Base-by-base conservation (phyloP, 2,888 invertebrate genomes). In the Gnatocerus cornutus region DNA sequence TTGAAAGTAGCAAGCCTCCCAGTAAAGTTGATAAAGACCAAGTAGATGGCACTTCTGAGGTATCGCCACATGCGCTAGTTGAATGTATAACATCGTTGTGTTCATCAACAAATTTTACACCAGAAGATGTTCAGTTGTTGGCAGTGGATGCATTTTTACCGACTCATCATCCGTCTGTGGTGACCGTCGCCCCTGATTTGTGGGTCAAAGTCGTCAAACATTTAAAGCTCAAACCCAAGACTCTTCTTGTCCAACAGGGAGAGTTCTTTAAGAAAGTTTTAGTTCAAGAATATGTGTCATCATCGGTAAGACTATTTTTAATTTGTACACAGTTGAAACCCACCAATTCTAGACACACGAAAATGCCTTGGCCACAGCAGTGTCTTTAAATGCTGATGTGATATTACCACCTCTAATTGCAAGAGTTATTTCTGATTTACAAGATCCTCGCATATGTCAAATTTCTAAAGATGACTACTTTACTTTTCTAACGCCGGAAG, bases 401-500 rank as follows among this genome's bases (percentile, higher is more conserved):
- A 84, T 93, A 50, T 85, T 94, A 29, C 90, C 90, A 9, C 83
- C 89, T 29, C 83, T 96, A n/a, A 84, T 94, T 30, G 84, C 85
- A 6, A 86, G 87, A 71, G 89, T 92, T 4, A 88, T 88, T 41
- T 83, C 83, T 13, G 87, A 90, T 76, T 86, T 97, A 30, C 87
- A 86, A 61, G 89, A 93, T 80, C 85, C 89, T 0, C 89, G 88
- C 67, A 89, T 96, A 74, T 87, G 91, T 58, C 88, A 89, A 71
- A 90, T 97, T 16, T 91, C 93, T 0, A 89, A 93, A 77, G 91
- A 92, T 66, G 94, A 96, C 76, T 94, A 93, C 82, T 91, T 91
- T 74, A 93, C 92, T 2, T 96, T 87, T 85, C 87, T 93, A 74
- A 96, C 93, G 16, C 95, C 97, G 0, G 94, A 95, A 64, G 97